Evolutionary conservation across 2,888 invertebrate species (phyloP).

Genomic region (Trachelus stipa): DNA sequence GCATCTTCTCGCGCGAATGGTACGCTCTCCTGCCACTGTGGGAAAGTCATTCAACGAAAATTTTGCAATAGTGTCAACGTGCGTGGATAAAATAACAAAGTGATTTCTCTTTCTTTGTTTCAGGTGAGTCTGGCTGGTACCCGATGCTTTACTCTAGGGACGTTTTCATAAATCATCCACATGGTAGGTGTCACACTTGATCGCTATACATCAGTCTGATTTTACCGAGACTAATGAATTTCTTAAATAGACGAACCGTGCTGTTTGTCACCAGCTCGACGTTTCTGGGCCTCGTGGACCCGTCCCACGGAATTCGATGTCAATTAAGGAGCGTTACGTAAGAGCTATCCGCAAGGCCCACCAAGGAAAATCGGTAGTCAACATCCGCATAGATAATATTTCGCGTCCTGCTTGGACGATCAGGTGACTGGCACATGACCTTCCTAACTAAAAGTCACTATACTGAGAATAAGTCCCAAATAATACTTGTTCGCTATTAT

Average conservation of each 20-base stretch:
- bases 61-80: neutral
- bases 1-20: neutral
- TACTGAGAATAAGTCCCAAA: neutral
- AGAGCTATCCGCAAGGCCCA: constrained; percentile 17
- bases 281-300: neutral
- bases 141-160: neutral
- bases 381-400: constrained; percentile 1
- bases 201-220: neutral
- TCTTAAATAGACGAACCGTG: neutral
- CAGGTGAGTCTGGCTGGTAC: constrained; percentile 10
- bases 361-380: constrained; percentile 13
- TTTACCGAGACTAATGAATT: neutral
- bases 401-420: constrained; percentile 24
- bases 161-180: neutral
- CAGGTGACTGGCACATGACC: constrained; percentile 35
- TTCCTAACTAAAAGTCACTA: constrained; percentile 13
- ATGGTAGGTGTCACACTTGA: neutral
- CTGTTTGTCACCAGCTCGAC: neutral
- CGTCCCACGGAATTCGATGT: constrained; percentile 12
- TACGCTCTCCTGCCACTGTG: neutral
- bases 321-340: constrained; percentile 29
- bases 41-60: neutral
- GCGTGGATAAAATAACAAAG: neutral
- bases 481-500: neutral
- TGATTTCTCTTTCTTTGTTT: constrained; percentile 5